These are phyloP conservation scores for Enteromius anoplus DNA, from an alignment of 2,797 vertebrate species.

Conservation along the genomic window DNA sequence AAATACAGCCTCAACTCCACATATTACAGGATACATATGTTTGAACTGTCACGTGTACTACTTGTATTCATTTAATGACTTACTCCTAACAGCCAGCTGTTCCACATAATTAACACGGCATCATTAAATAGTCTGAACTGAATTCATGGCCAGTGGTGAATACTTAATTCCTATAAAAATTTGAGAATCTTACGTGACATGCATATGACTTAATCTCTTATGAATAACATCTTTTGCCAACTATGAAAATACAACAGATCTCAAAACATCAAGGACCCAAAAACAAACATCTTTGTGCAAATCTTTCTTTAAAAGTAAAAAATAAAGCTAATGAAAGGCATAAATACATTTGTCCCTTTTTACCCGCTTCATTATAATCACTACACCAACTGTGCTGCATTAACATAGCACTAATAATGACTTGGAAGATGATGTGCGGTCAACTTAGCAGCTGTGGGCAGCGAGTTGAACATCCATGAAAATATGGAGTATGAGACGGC, in stretches of 20 bases:
- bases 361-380: constrained; percentile 1
- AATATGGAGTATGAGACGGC: neutral
- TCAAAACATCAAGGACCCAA: neutral
- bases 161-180: neutral
- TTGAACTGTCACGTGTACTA: neutral
- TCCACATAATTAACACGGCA: neutral
- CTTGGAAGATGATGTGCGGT: neutral
- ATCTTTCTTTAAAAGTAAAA: neutral
- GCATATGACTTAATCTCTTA: neutral
- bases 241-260: neutral
- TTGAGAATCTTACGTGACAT: neutral
- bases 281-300: neutral
- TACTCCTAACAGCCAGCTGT: neutral
- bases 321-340: neutral
- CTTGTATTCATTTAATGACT: neutral
- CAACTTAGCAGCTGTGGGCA: neutral
- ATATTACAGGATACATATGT: neutral
- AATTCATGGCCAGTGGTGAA: neutral
- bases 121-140: neutral
- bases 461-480: neutral
- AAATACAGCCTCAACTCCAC: neutral
- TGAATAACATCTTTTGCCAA: neutral
- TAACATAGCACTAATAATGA: constrained; percentile 12
- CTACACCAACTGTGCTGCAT: neutral
- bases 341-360: constrained; percentile 1